Evolutionary conservation across 2,113 vertebrate species (phyloP).

Genomic region (Genyomyrus donnyi): DNA sequence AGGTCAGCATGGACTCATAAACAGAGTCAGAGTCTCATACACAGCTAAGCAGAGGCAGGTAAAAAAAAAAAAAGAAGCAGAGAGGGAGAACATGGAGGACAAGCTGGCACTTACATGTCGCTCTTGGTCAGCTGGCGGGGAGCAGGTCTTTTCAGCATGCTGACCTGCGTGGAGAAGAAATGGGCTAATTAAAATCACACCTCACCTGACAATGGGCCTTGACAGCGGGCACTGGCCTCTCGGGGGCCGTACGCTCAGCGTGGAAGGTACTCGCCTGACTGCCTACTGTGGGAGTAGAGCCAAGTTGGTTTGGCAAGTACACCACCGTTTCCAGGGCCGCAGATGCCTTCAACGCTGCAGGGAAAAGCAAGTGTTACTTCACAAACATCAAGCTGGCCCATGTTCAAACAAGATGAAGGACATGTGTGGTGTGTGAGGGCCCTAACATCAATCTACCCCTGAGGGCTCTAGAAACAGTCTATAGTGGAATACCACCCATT

Average conservation of each 20-base stretch:
- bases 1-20: neutral
- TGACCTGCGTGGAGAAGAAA: slow-evolving; percentile 33
- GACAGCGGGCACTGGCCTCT: neutral
- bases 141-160: slow-evolving; percentile 76
- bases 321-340: slow-evolving; percentile 18
- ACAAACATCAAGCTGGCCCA: neutral
- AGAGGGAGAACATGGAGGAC: neutral
- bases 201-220: neutral
- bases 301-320: slow-evolving; percentile 32
- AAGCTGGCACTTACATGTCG: slow-evolving; percentile 74
- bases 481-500: neutral
- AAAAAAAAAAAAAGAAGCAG: neutral
- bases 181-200: slow-evolving; percentile 22
- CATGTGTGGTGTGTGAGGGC: neutral
- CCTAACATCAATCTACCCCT: neutral
- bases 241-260: neutral
- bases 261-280: slow-evolving; percentile 40
- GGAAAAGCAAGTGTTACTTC: neutral
- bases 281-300: slow-evolving; percentile 39
- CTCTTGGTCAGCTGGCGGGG: slow-evolving; percentile 80
- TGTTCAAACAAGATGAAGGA: neutral
- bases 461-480: neutral
- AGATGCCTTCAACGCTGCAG: slow-evolving; percentile 44
- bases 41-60: neutral
- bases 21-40: neutral